These are phyloP conservation scores for Lepilemur septentrionalis DNA, from an alignment of 2,797 vertebrate genomes.

Conservation along the genomic window DNA sequence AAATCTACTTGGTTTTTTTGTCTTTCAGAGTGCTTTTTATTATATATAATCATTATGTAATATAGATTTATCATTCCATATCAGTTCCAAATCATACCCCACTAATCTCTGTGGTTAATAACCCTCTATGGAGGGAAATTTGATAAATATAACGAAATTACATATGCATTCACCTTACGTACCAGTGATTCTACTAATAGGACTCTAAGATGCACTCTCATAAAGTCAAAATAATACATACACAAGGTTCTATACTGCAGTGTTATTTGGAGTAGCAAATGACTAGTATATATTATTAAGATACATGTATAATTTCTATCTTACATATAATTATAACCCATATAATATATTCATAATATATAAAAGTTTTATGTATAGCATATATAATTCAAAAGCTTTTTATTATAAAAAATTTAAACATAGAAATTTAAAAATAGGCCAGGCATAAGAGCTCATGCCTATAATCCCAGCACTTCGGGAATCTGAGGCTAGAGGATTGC, in stretches of 20 bases:
- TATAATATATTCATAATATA: neutral
- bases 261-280: slow-evolving; percentile 19
- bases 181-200: neutral
- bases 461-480: too few relatives aligned
- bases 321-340: neutral
- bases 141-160: neutral
- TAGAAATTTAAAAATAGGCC: neutral
- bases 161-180: neutral
- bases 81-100: neutral
- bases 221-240: neutral
- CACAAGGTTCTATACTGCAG: neutral
- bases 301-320: neutral
- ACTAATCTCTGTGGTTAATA: neutral
- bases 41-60: neutral
- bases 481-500: too few relatives aligned
- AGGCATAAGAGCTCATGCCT: neutral
- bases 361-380: neutral
- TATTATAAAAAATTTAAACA: neutral
- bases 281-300: neutral
- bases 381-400: neutral
- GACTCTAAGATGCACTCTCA: neutral
- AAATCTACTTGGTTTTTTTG: neutral
- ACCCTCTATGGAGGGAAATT: neutral
- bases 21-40: neutral
- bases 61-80: neutral